A percentile compares a stretch with the other conserved stretches of the same genome.
Conservation (phyloP, 1,140 invertebrate genomes). For the Aphelinus certus region DNA sequence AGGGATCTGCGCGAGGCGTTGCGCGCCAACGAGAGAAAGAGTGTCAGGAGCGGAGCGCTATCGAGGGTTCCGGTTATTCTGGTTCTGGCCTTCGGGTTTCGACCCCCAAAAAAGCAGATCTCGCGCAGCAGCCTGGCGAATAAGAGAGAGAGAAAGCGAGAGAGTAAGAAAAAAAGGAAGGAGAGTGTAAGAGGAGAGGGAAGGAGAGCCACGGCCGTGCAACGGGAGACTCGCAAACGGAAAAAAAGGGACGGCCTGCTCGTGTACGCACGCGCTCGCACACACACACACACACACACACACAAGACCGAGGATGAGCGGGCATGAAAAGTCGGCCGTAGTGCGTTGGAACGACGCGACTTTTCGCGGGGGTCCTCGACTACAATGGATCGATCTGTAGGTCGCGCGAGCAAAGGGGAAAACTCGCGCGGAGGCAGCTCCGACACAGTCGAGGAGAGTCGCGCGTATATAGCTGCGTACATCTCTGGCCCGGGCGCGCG, state of each 20-base stretch:
- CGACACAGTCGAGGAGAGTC: no score
- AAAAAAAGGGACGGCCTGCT: background rate
- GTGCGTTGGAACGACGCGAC: slow-evolving; percentile 15
- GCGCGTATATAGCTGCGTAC: no score
- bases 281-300: slow-evolving; percentile 14
- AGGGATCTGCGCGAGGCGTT: no score
- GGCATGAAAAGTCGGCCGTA: slow-evolving; percentile 30
- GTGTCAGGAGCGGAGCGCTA: no score
- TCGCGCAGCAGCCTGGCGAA: background rate
- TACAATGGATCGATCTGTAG: background rate
- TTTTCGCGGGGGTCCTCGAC: no score
- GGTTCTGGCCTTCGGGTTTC: slow-evolving; percentile 50
- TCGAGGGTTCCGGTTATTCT: slow-evolving; percentile 52
- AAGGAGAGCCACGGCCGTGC: background rate
- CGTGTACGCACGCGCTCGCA: background rate
- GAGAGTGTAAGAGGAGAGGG: background rate
- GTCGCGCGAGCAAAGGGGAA: background rate
- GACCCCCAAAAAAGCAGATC: slow-evolving; percentile 46
- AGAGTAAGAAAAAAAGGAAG: slow-evolving; percentile 14
- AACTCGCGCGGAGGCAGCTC: background rate
- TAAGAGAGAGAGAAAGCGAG: slow-evolving; percentile 15
- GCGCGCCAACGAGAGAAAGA: no score
- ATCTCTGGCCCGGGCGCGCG: no score
- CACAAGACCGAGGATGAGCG: slow-evolving; percentile 6
- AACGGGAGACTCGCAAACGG: background rate